A percentile compares a stretch with the other conserved stretches of the same genome.
Evolutionary conservation across 1,140 invertebrate genomes (phyloP).

Genomic region (Drosophila serrata): DNA sequence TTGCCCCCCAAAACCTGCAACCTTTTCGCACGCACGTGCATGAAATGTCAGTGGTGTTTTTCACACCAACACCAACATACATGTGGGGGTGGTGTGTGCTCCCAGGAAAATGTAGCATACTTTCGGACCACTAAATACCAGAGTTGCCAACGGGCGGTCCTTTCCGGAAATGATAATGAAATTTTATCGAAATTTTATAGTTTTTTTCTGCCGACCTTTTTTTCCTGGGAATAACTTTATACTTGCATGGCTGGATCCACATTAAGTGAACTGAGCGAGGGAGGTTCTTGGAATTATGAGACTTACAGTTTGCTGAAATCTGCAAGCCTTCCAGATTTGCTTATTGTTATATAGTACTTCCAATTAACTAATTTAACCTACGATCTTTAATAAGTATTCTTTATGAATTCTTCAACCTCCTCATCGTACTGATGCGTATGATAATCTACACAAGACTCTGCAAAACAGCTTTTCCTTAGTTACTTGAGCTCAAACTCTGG

Average conservation of each 20-base stretch:
- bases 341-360: no score
- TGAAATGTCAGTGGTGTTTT: conserved; percentile 57
- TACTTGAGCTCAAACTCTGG: neutral
- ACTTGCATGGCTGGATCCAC: neutral
- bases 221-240: conserved; percentile 27
- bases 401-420: neutral
- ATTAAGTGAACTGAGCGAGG: neutral
- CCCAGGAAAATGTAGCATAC: conserved; percentile 29
- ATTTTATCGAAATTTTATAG: conserved; percentile 54
- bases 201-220: conserved; percentile 12
- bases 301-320: neutral
- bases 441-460: neutral
- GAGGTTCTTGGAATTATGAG: neutral
- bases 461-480: conserved; percentile 1
- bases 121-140: conserved; percentile 35
- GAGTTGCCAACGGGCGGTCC: neutral
- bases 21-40: conserved; percentile 57
- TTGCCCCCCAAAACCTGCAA: conserved; percentile 8
- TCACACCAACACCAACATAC: conserved; percentile 23
- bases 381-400: neutral
- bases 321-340: accelerated
- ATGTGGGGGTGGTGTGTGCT: neutral
- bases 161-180: conserved; percentile 28
- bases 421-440: neutral
- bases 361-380: no score